Evolutionary conservation across 2,888 invertebrate species (phyloP), one percentile per base, ranked within the genome.

Genomic region (Ichneumoninae sp.): DNA sequence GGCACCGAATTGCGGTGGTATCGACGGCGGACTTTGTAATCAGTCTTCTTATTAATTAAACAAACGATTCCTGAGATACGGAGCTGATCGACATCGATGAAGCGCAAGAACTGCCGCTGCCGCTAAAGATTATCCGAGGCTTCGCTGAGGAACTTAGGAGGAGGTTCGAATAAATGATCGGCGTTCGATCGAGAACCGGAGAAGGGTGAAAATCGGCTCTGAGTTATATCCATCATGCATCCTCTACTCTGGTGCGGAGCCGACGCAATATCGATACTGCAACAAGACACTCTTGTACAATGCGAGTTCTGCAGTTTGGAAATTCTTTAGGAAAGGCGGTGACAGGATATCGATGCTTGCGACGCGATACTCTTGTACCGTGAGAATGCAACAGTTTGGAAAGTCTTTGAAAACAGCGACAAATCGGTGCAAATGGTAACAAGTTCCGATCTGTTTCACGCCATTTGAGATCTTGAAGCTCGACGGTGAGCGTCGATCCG

Each of bases 21-120:
- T 86, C 70, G 81, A 76, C 78, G 82, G 80, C 78, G 80, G 76
- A 83, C 87, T 76, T 87, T 87, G 87, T 89, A 90, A 90, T 90
- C 90, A 89, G 88, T 89, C 89, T 90, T 89, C 88, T 87, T 88
- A 86, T 89, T 89, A 89, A 91, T 91, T 90, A 90, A 90, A 90
- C 89, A 90, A 88, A 88, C 88, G 87, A 89, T 90, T 88, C 88
- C 87, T 78, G 70, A 22, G 57, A 50, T 16, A 66, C 54, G 79
- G 26, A 22, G 74, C 79, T 62, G 36, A 68, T 78, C 77, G 65
- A 65, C 81, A 72, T 74, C 74, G 74, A 76, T 60, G 65, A 50
- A 83, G 66, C 50, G 47, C 77, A 66, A 68, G 71, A 65, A 30
- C 22, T 54, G 44, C 77, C 40, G 30, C 22, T 50, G 47, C n/a